Percentiles rank a stretch among this genome's conserved stretches.
Conservation (phyloP, 37 sponge, comb jelly and placozoan genomes). For the Corticium candelabrum region DNA sequence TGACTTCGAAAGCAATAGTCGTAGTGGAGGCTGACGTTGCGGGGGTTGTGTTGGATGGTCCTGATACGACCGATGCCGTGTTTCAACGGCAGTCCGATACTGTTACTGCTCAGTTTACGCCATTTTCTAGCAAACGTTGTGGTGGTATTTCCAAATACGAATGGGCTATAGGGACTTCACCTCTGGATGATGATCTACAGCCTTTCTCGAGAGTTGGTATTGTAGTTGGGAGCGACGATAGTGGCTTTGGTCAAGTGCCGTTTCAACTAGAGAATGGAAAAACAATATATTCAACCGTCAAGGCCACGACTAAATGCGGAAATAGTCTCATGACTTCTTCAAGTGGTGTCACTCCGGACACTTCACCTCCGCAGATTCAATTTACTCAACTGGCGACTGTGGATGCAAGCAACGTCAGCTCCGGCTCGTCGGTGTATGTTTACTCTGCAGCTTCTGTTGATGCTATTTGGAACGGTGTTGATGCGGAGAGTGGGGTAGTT, state of each 20-base stretch:
- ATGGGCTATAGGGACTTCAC: neutral
- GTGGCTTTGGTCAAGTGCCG: neutral
- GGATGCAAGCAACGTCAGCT: neutral
- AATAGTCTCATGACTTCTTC: neutral
- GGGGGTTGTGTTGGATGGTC: neutral
- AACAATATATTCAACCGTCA: neutral
- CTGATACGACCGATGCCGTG: neutral
- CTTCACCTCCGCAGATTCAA: neutral
- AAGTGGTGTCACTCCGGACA: neutral
- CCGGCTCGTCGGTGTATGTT: neutral
- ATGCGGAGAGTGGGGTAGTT: neutral
- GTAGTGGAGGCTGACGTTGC: neutral
- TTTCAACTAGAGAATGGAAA: neutral
- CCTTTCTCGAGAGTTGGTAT: neutral
- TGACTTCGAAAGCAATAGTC: neutral
- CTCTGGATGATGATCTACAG: neutral
- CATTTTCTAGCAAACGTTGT: neutral
- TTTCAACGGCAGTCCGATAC: neutral
- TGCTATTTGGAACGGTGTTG: neutral
- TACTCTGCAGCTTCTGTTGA: neutral
- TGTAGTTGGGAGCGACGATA: neutral
- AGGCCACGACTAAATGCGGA: neutral
- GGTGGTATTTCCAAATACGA: neutral
- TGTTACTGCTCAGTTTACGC: neutral
- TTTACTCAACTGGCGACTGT: no score